Evolutionary conservation across 2,113 vertebrate species (phyloP).

Genomic region (Trogon surrucura): DNA sequence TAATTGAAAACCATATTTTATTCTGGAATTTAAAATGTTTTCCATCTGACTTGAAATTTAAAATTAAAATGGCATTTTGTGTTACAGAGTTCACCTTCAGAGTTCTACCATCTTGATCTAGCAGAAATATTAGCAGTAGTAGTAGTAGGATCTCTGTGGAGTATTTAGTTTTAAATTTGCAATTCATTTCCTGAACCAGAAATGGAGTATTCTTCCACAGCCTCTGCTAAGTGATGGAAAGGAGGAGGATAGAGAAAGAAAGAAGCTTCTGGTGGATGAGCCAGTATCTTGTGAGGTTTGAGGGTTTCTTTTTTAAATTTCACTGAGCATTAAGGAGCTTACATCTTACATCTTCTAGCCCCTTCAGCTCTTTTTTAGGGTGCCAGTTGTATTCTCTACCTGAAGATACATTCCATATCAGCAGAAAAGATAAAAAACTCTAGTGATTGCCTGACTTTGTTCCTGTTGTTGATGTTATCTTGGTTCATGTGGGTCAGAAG

Average conservation of each 20-base stretch:
- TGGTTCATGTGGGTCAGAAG: conserved; percentile 17
- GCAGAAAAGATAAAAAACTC: neutral
- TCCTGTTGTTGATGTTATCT: conserved; percentile 14
- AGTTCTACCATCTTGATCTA: neutral
- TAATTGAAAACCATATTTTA: neutral
- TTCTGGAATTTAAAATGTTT: neutral
- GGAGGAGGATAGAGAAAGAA: neutral
- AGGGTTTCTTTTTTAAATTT: neutral
- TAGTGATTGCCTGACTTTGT: neutral
- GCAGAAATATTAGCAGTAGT: neutral
- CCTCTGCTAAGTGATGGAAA: neutral
- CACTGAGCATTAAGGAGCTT: neutral
- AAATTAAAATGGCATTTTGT: neutral
- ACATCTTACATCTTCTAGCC: neutral
- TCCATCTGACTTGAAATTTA: neutral
- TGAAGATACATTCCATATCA: neutral
- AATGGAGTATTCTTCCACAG: neutral
- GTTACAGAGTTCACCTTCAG: neutral
- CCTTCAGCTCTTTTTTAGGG: neutral
- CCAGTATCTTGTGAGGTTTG: neutral
- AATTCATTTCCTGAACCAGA: neutral
- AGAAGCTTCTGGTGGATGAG: neutral
- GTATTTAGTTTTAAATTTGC: neutral
- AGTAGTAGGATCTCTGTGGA: neutral
- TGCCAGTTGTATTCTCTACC: neutral